phyloP scores from a whole-genome alignment of 2,113 vertebrate genomes.

The Pygoscelis antarcticus region DNA sequence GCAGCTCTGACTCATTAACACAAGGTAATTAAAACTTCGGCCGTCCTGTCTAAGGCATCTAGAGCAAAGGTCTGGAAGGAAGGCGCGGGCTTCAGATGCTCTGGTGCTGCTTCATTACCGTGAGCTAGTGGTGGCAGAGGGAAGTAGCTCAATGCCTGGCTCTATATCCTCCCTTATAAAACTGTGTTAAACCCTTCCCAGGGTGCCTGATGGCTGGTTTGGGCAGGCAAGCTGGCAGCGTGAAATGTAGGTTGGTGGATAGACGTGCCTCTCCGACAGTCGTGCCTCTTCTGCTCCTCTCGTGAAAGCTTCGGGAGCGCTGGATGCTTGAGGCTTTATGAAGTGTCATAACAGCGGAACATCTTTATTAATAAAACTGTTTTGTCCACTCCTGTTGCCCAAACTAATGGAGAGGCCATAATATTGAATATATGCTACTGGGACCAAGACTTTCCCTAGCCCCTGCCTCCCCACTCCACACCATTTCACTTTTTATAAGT shows the following conservation, averaged over 20 bases:
- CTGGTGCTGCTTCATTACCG: neutral
- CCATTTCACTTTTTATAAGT: neutral
- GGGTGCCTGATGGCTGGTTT: neutral
- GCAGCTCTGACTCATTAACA: neutral
- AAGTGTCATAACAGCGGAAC: neutral
- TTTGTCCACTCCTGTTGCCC: neutral
- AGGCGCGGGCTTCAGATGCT: neutral
- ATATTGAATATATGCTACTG: rapidly evolving
- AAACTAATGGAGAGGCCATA: neutral
- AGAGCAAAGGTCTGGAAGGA: neutral
- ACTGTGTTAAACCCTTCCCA: rapidly evolving
- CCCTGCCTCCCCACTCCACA: neutral
- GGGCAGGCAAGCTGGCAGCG: neutral
- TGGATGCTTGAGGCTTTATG: neutral
- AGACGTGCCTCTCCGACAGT: neutral
- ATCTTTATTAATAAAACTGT: neutral
- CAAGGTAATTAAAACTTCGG: neutral
- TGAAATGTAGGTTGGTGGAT: rapidly evolving
- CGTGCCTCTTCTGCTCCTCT: neutral
- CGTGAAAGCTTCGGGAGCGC: neutral
- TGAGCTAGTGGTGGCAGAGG: neutral
- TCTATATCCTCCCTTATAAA: rapidly evolving
- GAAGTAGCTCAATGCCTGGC: rapidly evolving
- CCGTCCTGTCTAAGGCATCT: neutral
- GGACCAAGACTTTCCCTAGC: neutral